Base-by-base conservation (phyloP, 2,113 vertebrate species). In the Menidia beryllina region DNA sequence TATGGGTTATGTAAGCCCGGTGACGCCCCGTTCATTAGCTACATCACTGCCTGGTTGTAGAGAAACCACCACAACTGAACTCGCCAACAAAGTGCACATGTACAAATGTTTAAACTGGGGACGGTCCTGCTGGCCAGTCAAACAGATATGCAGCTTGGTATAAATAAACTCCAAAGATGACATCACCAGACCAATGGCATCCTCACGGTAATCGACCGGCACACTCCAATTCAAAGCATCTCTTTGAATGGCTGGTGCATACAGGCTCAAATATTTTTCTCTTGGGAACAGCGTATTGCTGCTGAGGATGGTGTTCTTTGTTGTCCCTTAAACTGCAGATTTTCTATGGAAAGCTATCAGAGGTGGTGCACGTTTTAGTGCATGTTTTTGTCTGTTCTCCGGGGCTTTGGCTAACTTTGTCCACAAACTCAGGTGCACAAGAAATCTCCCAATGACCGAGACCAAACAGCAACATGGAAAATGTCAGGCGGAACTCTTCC, bases 141-240 rank as follows among this genome's bases (percentile, higher is more conserved):
- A 36, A 12, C 7, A 45, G 15, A 7, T 45, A 5, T 17, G n/a
- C 17, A 7, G 41, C 41, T 45, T 6, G 7, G 41, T 2, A 13
- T 19, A 19, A 45, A 19, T 19, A 1, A 45, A 45, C 17, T 19
- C 17, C 19, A 1, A 45, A 8, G 41, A 45, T 14, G 41, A 2
- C 26, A 43, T 55, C 15, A 24, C 7, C 9, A 43, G 54, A 49
- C 47, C 27, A 57, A 23, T 20, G 12, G 34, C 21, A 55, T 15
- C 45, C 14, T 27, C 65, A 48, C 26, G 21, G 27, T 3, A 19
- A 72, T 21, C 21, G 47, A 20, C 43, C 20, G 14, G 25, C 53
- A 55, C 25, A 51, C 58, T 62, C 2, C 51, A 45, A 65, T 59
- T 59, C 54, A 58, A 45, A 77, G 60, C 6, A 13, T 30, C 50